Evolutionary conservation across 2,888 invertebrate species (phyloP), one percentile per base, ranked within the genome.

Genomic region (Steromphala cineraria): DNA sequence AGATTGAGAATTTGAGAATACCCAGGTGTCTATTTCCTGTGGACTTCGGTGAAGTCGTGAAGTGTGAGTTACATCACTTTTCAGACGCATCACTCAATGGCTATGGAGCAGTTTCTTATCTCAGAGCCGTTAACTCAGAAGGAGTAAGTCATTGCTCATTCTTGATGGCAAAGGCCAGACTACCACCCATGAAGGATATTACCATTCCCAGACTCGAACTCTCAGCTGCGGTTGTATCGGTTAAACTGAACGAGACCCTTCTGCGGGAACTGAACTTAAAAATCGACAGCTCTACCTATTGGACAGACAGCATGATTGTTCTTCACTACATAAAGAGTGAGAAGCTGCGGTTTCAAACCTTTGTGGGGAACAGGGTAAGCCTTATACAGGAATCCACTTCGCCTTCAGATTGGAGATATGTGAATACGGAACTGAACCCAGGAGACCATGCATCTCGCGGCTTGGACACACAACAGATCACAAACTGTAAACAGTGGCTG

Each of bases 381-480:
- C 19, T 56, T 2, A 56, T 56, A 7, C 56, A 56, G 21, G 56
- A 56, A 7, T n/a, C 19, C 77, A 79, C 62, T 46, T 76, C 19
- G 53, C 81, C 15, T 81, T n/a, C 46, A 19, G 77, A 83, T 53
- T 86, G 86, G 85, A 80, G 80, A 19, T 77, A 83, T 55, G 76
- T 85, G 10, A 8, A 62, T 2, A 81, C 84, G 1, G 19, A 53
- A 31, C 53, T 55, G 0, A 84, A 86, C 24, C 83, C 82, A 17
- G 85, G 84, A 31, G 85, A 84, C 52, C 17, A 74, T 17, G 81
- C 80, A 4, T 85, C 84, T 2, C 55, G 85, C 19, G 85, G 85
- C n/a, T 24, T 80, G 2, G 71, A 19, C n/a, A 79, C 79, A 10
- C 53, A 78, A 0, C 67, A 79, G 19, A 24, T 85, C 52, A 17